Conservation (phyloP, 2,888 invertebrate species). For the Aethes cnicana region DNA sequence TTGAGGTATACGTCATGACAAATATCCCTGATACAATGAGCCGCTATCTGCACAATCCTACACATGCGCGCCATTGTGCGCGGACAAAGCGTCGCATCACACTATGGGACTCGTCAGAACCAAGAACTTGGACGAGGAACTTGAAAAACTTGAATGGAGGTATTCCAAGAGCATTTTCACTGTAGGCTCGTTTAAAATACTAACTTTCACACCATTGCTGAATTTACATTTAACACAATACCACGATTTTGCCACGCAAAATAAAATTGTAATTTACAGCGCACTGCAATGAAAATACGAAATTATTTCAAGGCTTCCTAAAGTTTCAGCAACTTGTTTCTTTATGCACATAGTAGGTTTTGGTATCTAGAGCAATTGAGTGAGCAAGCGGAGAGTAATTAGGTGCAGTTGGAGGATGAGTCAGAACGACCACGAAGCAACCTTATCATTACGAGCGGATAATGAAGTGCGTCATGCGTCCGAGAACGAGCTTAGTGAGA, state of each 20-base stretch:
- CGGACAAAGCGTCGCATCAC: slow-evolving; percentile 69
- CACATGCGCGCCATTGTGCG: slow-evolving; percentile 71
- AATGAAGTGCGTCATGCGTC: slow-evolving; percentile 26
- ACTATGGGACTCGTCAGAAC: slow-evolving; percentile 60
- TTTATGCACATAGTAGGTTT: slow-evolving; percentile 9
- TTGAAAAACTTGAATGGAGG: slow-evolving; percentile 72
- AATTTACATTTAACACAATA: slow-evolving; percentile 15
- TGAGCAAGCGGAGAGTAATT: slow-evolving; percentile 17
- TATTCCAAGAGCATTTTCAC: slow-evolving; percentile 61
- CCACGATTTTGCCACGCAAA: slow-evolving; percentile 14
- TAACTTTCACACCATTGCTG: slow-evolving; percentile 1
- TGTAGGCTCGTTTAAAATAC: slow-evolving; percentile 33
- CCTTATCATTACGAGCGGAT: slow-evolving; percentile 28
- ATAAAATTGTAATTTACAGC: not conserved
- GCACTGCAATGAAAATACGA: not conserved
- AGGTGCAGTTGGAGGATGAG: slow-evolving; percentile 20
- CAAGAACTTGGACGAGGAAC: slow-evolving; percentile 67
- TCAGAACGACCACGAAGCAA: slow-evolving; percentile 17
- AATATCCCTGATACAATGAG: slow-evolving; percentile 55
- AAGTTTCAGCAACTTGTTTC: no score
- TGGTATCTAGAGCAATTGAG: slow-evolving; percentile 11
- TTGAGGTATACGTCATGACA: slow-evolving; percentile 49
- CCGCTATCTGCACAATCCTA: slow-evolving; percentile 65
- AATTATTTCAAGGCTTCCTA: not conserved
- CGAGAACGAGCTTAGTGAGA: slow-evolving; percentile 11